Evolutionary conservation across 2,113 vertebrate species (phyloP).

Genomic region (Macquaria australasica): DNA sequence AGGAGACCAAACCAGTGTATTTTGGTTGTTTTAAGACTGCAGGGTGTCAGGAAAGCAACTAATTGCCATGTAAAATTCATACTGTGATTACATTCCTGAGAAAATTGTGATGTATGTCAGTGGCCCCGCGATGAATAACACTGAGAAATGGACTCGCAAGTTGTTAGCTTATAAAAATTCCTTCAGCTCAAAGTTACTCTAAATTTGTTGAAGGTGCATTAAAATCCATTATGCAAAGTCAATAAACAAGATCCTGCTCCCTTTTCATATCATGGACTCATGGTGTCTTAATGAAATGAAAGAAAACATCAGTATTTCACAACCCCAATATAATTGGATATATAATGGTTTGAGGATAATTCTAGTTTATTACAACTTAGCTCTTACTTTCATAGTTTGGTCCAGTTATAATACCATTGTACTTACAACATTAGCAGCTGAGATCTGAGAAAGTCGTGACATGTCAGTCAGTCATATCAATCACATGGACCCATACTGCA

Average conservation of each 20-base stretch:
- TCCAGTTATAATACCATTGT: no score
- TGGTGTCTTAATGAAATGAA: no score
- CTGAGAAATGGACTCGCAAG: slow-evolving; percentile 1
- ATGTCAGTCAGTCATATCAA: no score
- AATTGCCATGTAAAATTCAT: slow-evolving; percentile 43
- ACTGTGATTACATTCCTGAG: slow-evolving; percentile 25
- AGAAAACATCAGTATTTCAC: no score
- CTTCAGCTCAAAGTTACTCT: neutral
- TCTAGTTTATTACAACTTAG: no score
- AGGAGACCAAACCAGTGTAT: slow-evolving; percentile 2
- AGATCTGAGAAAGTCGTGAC: no score
- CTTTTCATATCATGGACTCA: neutral
- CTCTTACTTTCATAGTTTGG: no score
- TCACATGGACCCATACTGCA: no score
- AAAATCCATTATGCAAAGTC: slow-evolving; percentile 3
- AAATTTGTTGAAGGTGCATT: neutral
- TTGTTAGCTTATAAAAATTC: slow-evolving; percentile 16
- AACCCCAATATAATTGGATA: no score
- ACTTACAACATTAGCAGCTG: no score
- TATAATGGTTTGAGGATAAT: no score
- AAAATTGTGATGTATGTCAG: slow-evolving; percentile 41
- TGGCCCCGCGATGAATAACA: neutral
- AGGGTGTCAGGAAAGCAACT: slow-evolving; percentile 33
- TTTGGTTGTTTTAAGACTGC: slow-evolving; percentile 41
- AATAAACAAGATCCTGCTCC: neutral